phyloP scores from a whole-genome alignment of 2,888 invertebrate species.

The Parapristionchus giblindavisi region DNA sequence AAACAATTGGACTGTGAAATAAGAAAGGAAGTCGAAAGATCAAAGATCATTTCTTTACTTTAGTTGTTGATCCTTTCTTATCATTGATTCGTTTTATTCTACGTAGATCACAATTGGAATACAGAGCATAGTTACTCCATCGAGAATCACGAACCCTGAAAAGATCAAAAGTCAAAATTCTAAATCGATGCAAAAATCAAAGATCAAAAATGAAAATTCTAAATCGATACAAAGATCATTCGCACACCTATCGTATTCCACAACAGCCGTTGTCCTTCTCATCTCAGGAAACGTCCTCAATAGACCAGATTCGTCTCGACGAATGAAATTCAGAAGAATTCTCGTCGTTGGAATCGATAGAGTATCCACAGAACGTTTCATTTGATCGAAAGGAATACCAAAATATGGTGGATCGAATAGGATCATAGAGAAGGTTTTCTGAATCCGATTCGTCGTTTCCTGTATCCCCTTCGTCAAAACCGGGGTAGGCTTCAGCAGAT shows the following conservation, averaged over 20 bases:
- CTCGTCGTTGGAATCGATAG: neutral
- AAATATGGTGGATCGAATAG: slow-evolving; percentile 40
- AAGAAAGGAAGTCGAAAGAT: too few species aligned
- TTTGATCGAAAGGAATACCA: slow-evolving; percentile 9
- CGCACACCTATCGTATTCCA: slow-evolving; percentile 22
- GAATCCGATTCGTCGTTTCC: neutral
- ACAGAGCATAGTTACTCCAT: slow-evolving; percentile 6
- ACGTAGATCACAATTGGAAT: neutral
- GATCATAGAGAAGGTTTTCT: slow-evolving; percentile 2
- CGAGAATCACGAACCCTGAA: slow-evolving; percentile 22
- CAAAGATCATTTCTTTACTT: too few species aligned
- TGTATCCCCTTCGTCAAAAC: too few species aligned
- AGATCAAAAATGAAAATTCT: too few species aligned
- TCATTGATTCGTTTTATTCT: neutral
- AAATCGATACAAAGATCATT: too few species aligned
- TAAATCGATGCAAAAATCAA: too few species aligned
- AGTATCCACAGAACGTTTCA: neutral
- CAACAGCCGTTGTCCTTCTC: neutral
- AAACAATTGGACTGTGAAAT: too few species aligned
- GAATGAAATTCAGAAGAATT: neutral
- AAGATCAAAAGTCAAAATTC: neutral
- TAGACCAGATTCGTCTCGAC: slow-evolving; percentile 15
- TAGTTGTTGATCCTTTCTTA: too few species aligned
- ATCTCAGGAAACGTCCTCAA: slow-evolving; percentile 13
- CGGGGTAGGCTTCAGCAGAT: slow-evolving; percentile 14